Evolutionary conservation across 37 sponge, comb jelly and placozoan species (phyloP).

Genomic region (Aplysina aerophoba): DNA sequence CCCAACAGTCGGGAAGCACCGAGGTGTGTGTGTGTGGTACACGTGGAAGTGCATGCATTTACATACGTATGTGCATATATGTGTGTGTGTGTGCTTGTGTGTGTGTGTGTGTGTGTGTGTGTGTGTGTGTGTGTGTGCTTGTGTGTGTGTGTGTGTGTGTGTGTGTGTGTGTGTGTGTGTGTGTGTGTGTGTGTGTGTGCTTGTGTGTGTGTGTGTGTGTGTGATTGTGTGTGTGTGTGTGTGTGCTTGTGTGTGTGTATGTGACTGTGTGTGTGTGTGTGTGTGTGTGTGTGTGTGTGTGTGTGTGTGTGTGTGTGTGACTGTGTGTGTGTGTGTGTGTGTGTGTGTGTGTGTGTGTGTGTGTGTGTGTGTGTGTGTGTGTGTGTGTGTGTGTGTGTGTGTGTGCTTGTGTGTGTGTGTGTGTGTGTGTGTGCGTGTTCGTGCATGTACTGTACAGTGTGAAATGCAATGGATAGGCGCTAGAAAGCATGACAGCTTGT

Average conservation of each 20-base stretch:
- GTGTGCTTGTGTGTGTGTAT: background rate
- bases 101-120: slow-evolving; percentile 33
- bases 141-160: slow-evolving; percentile 35
- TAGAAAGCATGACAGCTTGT: too few relatives aligned
- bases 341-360: slow-evolving; percentile 29
- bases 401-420: too few relatives aligned
- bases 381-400: slow-evolving; percentile 5
- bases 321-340: slow-evolving; percentile 26
- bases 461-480: too few relatives aligned
- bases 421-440: too few relatives aligned
- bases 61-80: background rate
- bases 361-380: slow-evolving; percentile 11
- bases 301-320: slow-evolving; percentile 27
- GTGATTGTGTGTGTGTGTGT: too few relatives aligned
- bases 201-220: too few relatives aligned
- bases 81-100: slow-evolving; percentile 22
- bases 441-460: too few relatives aligned
- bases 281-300: slow-evolving; percentile 35
- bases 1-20: too few relatives aligned
- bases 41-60: background rate
- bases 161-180: slow-evolving; percentile 20
- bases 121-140: slow-evolving; percentile 18
- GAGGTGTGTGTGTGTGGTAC: too few relatives aligned
- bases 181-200: slow-evolving; percentile 2
- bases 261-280: background rate